Base-by-base conservation (phyloP, 2,797 vertebrate genomes). In the Chiropotes sagulatus region DNA sequence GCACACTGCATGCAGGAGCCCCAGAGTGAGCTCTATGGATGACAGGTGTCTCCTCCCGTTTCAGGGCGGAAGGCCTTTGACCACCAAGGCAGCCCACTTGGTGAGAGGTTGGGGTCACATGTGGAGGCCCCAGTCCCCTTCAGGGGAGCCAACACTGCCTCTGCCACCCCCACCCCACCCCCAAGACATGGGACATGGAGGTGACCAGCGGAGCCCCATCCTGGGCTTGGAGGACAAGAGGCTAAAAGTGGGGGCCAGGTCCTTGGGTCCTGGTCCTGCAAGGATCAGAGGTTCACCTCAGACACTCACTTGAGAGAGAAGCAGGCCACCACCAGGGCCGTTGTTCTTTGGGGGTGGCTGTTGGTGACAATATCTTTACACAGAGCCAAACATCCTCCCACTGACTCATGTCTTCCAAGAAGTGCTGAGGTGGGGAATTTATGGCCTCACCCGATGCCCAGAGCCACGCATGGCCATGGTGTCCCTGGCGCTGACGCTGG, bases 391-490 rank as follows among this genome's bases (percentile, higher is more conserved):
- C 50, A 13, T 39, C 44, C 76, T 50, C 9, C 2, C n/a, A 4
- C 9, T 39, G 85, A 61, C 39, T 14, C 41, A 9, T 7, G 4
- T 28, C 76, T 81, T 57, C 64, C 20, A 20, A 4, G 26, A 41
- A 73, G 41, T 33, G 19, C 19, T 2, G 28, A 26, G 14, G 4
- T 6, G 26, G 26, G 19, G 12, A 17, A 30, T 4, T 4, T 20
- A 39, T 0, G 11, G 67, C 48, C 20, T 30, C 14, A 17, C 50
- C 33, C 11, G 0, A 13, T 0, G 4, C n/a, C 75, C 26, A 39
- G 44, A 39, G 58, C 46, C 10, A 5, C 33, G 1, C 17, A 33
- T 1, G 0, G 33, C 26, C 0, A 0, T 24, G 13, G 30, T 0
- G 24, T 52, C 33, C 61, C 33, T 72, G 30, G 20, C 1, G 0